These are phyloP conservation scores for Hemichromis elongatus DNA, from an alignment of 2,113 vertebrate genomes.

Conservation along the genomic window DNA sequence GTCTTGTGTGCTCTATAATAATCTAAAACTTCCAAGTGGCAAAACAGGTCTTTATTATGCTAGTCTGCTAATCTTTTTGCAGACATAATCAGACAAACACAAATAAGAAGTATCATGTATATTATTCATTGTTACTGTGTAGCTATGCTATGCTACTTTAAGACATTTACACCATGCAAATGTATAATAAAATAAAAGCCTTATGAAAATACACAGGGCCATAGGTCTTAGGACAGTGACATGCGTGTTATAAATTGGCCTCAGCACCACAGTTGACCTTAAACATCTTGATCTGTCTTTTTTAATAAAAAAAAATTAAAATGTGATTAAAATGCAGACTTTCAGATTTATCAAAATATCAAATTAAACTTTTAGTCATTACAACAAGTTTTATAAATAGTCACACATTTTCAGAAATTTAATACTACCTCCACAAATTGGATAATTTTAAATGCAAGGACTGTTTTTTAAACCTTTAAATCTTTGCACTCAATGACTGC, in stretches of 20 bases:
- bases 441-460: neutral
- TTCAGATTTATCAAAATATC: neutral
- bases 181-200: too few relatives aligned
- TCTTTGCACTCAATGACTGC: neutral
- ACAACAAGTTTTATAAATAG: neutral
- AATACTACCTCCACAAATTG: neutral
- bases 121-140: neutral
- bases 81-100: neutral
- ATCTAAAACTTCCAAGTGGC: neutral
- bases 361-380: neutral
- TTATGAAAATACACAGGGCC: neutral
- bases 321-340: neutral
- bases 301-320: too few relatives aligned
- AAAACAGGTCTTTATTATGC: neutral
- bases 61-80: neutral
- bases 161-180: neutral
- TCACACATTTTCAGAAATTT: neutral
- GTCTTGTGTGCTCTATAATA: neutral
- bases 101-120: neutral
- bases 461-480: neutral
- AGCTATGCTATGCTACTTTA: neutral
- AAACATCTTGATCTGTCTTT: too few relatives aligned
- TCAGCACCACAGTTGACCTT: too few relatives aligned
- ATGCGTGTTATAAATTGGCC: neutral
- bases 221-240: neutral